These are phyloP conservation scores for Drosophila littoralis DNA, from an alignment of 1,140 invertebrate genomes.

Conservation along the genomic window DNA sequence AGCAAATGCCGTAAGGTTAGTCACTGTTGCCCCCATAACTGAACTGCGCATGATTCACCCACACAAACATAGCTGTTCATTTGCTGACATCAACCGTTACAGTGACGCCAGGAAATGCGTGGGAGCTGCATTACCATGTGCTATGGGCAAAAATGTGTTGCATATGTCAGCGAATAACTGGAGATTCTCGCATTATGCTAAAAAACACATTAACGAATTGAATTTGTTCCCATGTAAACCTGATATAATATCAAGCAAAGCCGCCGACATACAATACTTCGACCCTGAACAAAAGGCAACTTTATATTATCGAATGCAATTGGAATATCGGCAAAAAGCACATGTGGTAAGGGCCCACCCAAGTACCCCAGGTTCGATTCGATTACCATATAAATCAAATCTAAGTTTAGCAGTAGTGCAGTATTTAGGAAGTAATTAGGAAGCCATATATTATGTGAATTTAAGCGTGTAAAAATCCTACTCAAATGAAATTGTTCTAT, in stretches of 20 bases:
- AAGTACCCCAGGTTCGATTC: no score
- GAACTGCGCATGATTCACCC: constrained; percentile 38
- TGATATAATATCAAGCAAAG: constrained; percentile 4
- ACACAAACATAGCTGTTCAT: constrained; percentile 23
- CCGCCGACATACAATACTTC: not conserved
- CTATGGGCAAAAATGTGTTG: not conserved
- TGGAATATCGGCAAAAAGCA: no score
- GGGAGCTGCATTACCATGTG: not conserved
- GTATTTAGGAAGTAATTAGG: no score
- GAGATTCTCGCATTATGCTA: not conserved
- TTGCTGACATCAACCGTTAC: not conserved
- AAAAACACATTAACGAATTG: not conserved
- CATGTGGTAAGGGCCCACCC: no score
- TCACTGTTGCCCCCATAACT: not conserved
- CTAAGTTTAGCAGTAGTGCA: no score
- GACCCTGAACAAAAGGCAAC: not conserved
- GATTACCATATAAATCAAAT: no score
- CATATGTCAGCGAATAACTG: not conserved
- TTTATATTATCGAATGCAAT: not conserved
- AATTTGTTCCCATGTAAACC: not conserved
- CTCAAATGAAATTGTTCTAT: no score
- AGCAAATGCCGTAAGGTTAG: not conserved
- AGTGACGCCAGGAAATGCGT: constrained; percentile 13
- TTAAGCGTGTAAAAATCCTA: no score
- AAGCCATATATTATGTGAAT: no score